phyloP scores from a whole-genome alignment of 2,888 invertebrate genomes.

The Myathropa florea region DNA sequence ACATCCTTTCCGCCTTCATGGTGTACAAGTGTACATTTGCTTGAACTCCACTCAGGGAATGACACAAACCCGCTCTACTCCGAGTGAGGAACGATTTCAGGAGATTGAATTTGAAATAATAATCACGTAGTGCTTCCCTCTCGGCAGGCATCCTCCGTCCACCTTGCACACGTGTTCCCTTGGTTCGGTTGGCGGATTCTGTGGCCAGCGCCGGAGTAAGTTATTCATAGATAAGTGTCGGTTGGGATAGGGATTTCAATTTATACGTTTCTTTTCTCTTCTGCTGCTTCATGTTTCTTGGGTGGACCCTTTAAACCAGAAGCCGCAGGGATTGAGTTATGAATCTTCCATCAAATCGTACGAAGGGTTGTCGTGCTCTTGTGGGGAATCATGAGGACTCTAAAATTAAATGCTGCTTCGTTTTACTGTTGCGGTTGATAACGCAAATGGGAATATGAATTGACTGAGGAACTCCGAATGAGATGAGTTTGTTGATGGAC shows the following conservation, averaged over 20 bases:
- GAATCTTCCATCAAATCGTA: background rate
- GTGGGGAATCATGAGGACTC: background rate
- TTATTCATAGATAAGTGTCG: background rate
- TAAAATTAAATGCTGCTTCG: background rate
- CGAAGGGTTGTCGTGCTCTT: background rate
- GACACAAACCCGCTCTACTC: background rate
- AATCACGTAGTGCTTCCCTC: background rate
- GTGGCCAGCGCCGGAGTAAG: background rate
- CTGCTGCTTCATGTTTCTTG: background rate
- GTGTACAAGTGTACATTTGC: too few species aligned
- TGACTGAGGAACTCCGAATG: background rate
- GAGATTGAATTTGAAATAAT: background rate
- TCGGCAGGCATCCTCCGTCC: background rate
- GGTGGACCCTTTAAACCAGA: background rate
- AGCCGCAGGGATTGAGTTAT: background rate
- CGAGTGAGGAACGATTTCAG: background rate
- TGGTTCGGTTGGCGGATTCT: background rate
- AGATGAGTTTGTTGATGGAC: background rate
- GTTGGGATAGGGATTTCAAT: background rate
- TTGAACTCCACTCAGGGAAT: background rate
- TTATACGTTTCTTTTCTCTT: background rate
- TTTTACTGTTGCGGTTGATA: background rate
- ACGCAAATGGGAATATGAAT: background rate
- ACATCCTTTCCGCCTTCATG: background rate
- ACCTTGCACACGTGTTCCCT: background rate